Conservation (phyloP, 2,797 vertebrate genomes). For the Ispidina picta region DNA sequence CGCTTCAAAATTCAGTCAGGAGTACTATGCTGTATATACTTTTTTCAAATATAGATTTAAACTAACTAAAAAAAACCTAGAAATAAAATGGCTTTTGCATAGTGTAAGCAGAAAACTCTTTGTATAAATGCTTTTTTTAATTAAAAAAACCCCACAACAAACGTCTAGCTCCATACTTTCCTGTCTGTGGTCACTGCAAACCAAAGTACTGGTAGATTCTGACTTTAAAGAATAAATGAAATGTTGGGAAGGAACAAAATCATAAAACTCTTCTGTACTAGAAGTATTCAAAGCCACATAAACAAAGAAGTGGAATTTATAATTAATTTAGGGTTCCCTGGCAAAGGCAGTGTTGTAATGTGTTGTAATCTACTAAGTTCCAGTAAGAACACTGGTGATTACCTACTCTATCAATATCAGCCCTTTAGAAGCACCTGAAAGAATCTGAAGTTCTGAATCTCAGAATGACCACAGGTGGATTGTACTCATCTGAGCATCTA, state of each 20-base stretch:
- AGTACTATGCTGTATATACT: neutral
- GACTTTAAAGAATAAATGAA: constrained; percentile 14
- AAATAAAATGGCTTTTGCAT: neutral
- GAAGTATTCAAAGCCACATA: constrained; percentile 44
- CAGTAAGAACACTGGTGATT: constrained; percentile 42
- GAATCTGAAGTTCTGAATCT: neutral
- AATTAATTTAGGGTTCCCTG: constrained; percentile 66
- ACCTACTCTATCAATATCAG: neutral
- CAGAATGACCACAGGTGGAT: accelerated
- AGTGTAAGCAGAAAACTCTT: neutral
- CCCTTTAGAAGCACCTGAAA: neutral
- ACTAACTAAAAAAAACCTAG: neutral
- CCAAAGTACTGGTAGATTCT: neutral
- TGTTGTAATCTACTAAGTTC: constrained; percentile 58
- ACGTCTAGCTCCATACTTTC: neutral
- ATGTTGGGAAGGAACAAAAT: constrained; percentile 27
- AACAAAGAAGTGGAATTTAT: constrained; percentile 59
- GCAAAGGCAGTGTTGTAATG: constrained; percentile 39
- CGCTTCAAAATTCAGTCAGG: neutral
- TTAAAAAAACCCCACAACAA: neutral
- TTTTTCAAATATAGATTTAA: neutral
- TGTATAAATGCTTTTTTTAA: neutral
- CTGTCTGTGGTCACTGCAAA: neutral
- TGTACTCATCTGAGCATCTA: neutral
- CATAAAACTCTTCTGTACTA: constrained; percentile 31